These are phyloP conservation scores for Rhogogaster chlorosoma DNA, from an alignment of 2,888 invertebrate species.

Conservation along the genomic window DNA sequence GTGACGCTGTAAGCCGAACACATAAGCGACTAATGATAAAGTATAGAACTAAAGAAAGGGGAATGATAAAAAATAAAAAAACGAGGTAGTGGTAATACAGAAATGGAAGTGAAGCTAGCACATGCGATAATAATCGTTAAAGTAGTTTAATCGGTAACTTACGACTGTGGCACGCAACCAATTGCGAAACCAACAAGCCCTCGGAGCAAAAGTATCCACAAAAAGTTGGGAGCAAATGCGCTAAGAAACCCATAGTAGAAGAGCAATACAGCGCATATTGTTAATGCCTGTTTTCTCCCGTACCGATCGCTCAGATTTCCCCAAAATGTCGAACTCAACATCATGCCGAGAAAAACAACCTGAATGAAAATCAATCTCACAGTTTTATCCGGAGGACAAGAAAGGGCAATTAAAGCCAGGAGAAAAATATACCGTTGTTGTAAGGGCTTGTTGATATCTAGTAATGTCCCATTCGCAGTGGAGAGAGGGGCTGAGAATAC, in stretches of 20 bases:
- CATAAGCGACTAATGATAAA: slow-evolving; percentile 55
- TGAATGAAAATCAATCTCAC: slow-evolving; percentile 65
- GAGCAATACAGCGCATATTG: slow-evolving; percentile 92
- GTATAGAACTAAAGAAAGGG: slow-evolving; percentile 54
- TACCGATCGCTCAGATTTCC: slow-evolving; percentile 96
- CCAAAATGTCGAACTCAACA: slow-evolving; percentile 98
- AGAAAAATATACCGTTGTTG: slow-evolving; percentile 86
- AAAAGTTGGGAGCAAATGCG: slow-evolving; percentile 93
- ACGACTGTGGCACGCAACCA: slow-evolving; percentile 98
- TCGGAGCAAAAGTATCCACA: slow-evolving; percentile 94
- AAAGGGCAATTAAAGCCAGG: not conserved
- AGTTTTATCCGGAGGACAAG: not conserved
- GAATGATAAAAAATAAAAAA: slow-evolving; percentile 49
- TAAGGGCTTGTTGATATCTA: slow-evolving; percentile 94
- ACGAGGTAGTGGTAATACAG: not conserved
- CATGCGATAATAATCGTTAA: slow-evolving; percentile 48
- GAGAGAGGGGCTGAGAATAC: slow-evolving; percentile 94
- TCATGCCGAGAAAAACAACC: slow-evolving; percentile 96
- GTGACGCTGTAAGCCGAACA: slow-evolving; percentile 86
- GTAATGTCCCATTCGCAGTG: slow-evolving; percentile 97
- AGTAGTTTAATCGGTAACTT: slow-evolving; percentile 78
- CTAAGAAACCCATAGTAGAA: slow-evolving; percentile 95
- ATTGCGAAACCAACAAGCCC: slow-evolving; percentile 97
- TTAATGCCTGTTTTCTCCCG: slow-evolving; percentile 95
- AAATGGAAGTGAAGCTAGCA: slow-evolving; percentile 49